These are phyloP conservation scores for Scartelaos histophorus DNA, from an alignment of 2,113 vertebrate species.

Conservation along the genomic window DNA sequence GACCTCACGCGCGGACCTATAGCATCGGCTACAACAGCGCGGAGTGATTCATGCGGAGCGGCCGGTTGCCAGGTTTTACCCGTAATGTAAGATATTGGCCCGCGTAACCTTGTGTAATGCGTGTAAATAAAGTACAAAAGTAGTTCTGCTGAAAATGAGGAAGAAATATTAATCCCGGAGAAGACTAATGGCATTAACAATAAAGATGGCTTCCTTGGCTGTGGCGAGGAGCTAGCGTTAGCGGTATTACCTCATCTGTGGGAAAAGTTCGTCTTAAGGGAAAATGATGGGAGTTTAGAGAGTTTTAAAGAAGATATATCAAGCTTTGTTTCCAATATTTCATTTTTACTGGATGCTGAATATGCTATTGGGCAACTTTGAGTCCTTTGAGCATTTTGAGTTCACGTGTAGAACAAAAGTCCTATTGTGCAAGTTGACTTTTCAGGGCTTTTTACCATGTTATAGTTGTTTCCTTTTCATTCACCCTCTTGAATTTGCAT, in stretches of 20 bases:
- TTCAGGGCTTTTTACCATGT: too few species aligned
- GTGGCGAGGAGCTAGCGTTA: slow-evolving; percentile 19
- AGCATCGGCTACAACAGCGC: slow-evolving; percentile 29
- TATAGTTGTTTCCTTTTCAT: too few species aligned
- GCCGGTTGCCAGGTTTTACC: slow-evolving; percentile 41
- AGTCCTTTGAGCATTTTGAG: background rate
- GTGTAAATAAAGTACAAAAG: slow-evolving; percentile 48
- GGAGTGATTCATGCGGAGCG: slow-evolving; percentile 45
- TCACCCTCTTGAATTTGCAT: too few species aligned
- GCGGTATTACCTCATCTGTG: slow-evolving; percentile 40
- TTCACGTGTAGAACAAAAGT: background rate
- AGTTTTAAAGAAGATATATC: background rate
- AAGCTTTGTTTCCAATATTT: background rate
- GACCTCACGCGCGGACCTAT: slow-evolving; percentile 13
- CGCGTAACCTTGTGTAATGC: slow-evolving; percentile 31
- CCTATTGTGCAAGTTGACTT: too few species aligned
- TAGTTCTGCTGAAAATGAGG: slow-evolving; percentile 37
- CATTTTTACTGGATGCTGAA: background rate
- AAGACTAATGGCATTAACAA: slow-evolving; percentile 74
- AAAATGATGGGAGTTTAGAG: slow-evolving; percentile 6
- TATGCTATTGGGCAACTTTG: background rate
- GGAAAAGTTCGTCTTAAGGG: slow-evolving; percentile 31
- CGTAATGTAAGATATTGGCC: slow-evolving; percentile 31
- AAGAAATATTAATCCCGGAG: slow-evolving; percentile 55
- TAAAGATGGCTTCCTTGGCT: slow-evolving; percentile 54